Conservation (phyloP, 2,797 vertebrate species). For the Echeneis naucrates region DNA sequence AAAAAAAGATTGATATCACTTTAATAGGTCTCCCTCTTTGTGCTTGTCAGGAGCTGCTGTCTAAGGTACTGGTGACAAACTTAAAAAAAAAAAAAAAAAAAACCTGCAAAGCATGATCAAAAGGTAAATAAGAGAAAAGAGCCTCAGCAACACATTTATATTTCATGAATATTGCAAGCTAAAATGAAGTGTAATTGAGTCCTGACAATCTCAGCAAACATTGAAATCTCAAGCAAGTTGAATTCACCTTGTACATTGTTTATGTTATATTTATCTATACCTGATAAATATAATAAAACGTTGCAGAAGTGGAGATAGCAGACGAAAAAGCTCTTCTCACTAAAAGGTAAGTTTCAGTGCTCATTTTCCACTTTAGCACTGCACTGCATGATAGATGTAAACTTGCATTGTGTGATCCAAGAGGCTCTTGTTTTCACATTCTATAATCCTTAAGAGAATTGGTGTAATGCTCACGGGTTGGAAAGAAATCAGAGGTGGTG, state of each 20-base stretch:
- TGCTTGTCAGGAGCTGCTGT: not conserved
- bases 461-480: not conserved
- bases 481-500: not conserved
- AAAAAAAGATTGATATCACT: not conserved
- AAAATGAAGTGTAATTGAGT: not conserved
- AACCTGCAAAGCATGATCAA: not conserved
- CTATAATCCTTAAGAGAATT: not conserved
- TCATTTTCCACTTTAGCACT: constrained; percentile 58
- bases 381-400: constrained; percentile 18
- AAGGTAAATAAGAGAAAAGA: not conserved
- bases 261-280: constrained; percentile 24
- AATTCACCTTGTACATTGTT: not conserved
- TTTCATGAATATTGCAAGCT: not conserved
- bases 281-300: constrained; percentile 10
- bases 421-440: not conserved
- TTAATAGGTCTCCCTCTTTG: not conserved
- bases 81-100: constrained; percentile 15
- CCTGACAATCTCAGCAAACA: not conserved
- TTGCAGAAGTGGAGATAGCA: constrained; percentile 48
- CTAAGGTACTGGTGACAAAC: not conserved
- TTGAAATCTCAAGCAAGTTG: not conserved
- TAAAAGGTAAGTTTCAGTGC: constrained; percentile 58
- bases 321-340: constrained; percentile 63
- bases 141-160: not conserved
- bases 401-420: constrained; percentile 5